Base-by-base conservation (phyloP, 2,113 vertebrate species). In the Pyrgilauda ruficollis region DNA sequence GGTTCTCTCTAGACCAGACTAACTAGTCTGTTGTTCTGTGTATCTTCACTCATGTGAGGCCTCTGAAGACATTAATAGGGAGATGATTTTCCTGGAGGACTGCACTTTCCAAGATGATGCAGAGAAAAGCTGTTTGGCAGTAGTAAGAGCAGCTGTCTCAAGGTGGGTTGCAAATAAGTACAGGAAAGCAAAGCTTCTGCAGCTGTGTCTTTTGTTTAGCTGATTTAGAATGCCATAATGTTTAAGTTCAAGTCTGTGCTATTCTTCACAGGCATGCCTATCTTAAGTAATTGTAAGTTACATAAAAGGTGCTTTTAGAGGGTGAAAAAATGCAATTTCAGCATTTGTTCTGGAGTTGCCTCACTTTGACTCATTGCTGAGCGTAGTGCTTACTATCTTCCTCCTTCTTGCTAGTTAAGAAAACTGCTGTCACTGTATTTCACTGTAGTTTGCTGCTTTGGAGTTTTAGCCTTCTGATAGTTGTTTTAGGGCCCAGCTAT, bases 401-500 rank as follows among this genome's bases (percentile, higher is more conserved):
- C 15, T 37, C 56, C 58, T 53, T 61, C 17, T 37, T 90, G 17
- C 44, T 46, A 7, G 47, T 91, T 86, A 78, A 87, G 56, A 90
- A 74, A 91, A 66, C 44, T 43, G 43, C 56, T 84, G 67, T 88
- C 55, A 37, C 27, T 77, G 0, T 47, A 31, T 89, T 95, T 76
- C 66, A 46, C 61, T 63, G 24, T 63, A 7, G 59, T 80, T 93
- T 94, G 68, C 92, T 88, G 35, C 76, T 86, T 69, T 86, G 83
- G 90, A 61, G 44, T 67, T 87, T n/a, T 28, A 84, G 43, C 64
- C 39, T 75, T 75, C 33, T 47, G 56, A 6, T 77, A 43, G 0
- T 90, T 84, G 88, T 94, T 91, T 61, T 37, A 80, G 63, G 67
- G 85, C 61, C 5, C 21, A 86, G 82, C 87, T 96, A 67, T 93